Evolutionary conservation across 2,888 invertebrate genomes (phyloP).

Genomic region (Galeopsomyia nigrocyanea): DNA sequence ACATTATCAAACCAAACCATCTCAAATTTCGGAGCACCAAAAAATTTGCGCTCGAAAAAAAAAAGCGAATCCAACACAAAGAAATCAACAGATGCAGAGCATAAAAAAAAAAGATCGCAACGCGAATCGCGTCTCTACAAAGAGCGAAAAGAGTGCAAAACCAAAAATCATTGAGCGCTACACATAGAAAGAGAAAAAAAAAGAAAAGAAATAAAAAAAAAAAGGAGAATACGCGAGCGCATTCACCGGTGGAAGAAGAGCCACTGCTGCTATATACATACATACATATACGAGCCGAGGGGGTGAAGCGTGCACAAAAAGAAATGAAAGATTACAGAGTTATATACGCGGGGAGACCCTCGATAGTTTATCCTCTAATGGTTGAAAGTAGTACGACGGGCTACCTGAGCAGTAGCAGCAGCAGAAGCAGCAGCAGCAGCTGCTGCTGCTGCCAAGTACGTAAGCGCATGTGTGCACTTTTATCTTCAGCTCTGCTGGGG

Average conservation of each 20-base stretch:
- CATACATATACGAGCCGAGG: not conserved
- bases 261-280: conserved; percentile 11
- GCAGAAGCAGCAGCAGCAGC: conserved; percentile 54
- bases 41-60: not conserved
- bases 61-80: not conserved
- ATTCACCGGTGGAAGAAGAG: conserved; percentile 29
- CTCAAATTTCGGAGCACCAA: too few relatives aligned
- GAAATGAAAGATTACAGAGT: conserved; percentile 46
- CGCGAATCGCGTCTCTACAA: not conserved
- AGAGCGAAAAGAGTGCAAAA: conserved; percentile 28
- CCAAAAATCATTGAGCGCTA: conserved; percentile 31
- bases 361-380: conserved; percentile 60
- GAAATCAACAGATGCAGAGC: conserved; percentile 22
- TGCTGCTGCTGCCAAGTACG: too few relatives aligned
- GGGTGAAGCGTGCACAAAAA: conserved; percentile 29
- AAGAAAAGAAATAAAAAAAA: conserved; percentile 6
- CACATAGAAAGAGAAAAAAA: too few relatives aligned
- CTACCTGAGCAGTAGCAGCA: conserved; percentile 56
- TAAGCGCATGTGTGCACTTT: conserved; percentile 42
- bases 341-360: conserved; percentile 45
- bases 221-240: not conserved
- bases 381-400: conserved; percentile 63
- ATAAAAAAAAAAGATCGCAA: not conserved
- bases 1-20: not conserved
- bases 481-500: conserved; percentile 60